A percentile compares a stretch with the other conserved stretches of the same genome.
These are phyloP conservation scores for Pristiophorus japonicus DNA, from an alignment of 2,113 vertebrate species.

Conservation along the genomic window DNA sequence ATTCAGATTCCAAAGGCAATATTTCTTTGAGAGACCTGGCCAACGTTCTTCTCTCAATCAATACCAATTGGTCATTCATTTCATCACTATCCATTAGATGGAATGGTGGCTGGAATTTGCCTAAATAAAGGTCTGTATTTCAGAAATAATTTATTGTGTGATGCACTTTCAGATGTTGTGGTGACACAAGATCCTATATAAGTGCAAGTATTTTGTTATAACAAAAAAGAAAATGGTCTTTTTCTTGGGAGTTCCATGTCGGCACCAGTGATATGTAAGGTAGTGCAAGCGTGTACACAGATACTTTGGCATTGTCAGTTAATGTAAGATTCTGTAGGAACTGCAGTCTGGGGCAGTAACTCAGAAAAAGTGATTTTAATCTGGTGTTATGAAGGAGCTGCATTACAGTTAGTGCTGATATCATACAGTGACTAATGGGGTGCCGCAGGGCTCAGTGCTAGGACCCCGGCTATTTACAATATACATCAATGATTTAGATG, in stretches of 20 bases:
- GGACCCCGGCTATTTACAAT: no score
- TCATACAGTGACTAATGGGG: no score
- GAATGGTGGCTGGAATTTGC: not conserved
- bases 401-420: not conserved
- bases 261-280: not conserved
- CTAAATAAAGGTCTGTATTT: not conserved
- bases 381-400: not conserved
- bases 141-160: not conserved
- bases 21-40: not conserved
- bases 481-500: no score
- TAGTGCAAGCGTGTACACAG: not conserved
- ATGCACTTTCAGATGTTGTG: not conserved
- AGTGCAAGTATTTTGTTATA: not conserved
- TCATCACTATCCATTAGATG: not conserved
- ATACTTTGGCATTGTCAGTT: not conserved
- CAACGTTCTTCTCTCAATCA: not conserved
- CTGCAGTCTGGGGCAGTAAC: not conserved
- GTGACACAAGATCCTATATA: not conserved
- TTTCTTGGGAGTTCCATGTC: not conserved
- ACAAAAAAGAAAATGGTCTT: not conserved
- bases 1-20: not conserved
- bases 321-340: not conserved
- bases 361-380: constrained; percentile 1
- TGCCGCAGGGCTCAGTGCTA: no score
- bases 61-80: not conserved